Conservation (phyloP, 1,140 invertebrate species). For the Elysia chlorotica region DNA sequence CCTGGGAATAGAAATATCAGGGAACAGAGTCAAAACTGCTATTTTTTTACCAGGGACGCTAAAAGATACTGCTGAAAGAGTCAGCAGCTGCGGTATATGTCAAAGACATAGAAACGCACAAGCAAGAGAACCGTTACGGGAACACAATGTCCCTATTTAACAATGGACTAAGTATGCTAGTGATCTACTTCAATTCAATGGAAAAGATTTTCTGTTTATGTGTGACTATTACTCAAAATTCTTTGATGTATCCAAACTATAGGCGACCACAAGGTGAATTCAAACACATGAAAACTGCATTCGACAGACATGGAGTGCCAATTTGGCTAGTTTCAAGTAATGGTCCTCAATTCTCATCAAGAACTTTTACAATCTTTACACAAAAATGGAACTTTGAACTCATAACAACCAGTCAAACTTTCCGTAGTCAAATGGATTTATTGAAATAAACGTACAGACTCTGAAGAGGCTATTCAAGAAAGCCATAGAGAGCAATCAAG, state of each 20-base stretch:
- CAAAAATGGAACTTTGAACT: neutral
- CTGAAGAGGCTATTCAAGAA: neutral
- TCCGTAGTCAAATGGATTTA: neutral
- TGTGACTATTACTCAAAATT: neutral
- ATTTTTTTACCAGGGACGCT: no score
- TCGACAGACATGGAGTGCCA: neutral
- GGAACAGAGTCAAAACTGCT: constrained; percentile 45
- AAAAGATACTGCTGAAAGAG: no score
- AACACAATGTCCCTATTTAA: no score
- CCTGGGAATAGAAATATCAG: constrained; percentile 60
- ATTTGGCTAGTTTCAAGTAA: no score
- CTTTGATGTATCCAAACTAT: neutral
- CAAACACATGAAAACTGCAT: neutral
- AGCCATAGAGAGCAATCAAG: neutral
- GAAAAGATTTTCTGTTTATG: neutral
- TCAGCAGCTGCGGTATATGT: no score
- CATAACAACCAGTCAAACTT: neutral
- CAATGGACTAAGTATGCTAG: neutral
- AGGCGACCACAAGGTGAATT: neutral
- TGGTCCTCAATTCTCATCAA: neutral
- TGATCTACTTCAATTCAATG: neutral
- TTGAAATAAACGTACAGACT: neutral
- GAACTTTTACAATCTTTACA: neutral
- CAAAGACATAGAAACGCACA: no score
- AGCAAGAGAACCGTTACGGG: no score